These are phyloP conservation scores for Coregonus sp. DNA, from an alignment of 2,797 vertebrate genomes.

Conservation along the genomic window DNA sequence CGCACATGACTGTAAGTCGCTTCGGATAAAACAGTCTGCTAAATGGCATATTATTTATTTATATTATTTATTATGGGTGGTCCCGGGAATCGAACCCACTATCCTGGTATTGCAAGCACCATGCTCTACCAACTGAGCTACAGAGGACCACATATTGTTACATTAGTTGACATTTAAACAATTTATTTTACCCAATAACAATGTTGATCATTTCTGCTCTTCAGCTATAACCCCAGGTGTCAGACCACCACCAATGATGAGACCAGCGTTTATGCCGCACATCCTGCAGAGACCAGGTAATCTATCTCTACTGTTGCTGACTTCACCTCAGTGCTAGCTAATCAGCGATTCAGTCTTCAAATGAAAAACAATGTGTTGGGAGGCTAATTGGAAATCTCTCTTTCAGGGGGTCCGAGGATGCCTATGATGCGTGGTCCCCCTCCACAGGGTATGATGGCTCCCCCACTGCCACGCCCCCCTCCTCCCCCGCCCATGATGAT, in stretches of 20 bases:
- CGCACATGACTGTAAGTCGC: too few relatives aligned
- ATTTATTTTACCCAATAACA: not conserved
- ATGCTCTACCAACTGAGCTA: too few relatives aligned
- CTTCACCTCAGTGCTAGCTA: not conserved
- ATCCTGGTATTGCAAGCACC: too few relatives aligned
- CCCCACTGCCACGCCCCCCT: conserved; percentile 84
- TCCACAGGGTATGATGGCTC: conserved; percentile 79
- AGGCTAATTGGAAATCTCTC: conserved; percentile 21
- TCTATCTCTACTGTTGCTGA: not conserved
- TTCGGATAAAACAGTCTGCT: too few relatives aligned
- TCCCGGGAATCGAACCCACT: too few relatives aligned
- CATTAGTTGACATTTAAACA: not conserved
- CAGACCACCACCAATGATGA: conserved; percentile 81
- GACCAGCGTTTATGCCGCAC: conserved; percentile 89
- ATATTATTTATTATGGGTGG: too few relatives aligned
- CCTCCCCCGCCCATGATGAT: conserved; percentile 89
- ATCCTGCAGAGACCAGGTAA: conserved; percentile 89
- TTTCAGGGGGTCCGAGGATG: conserved; percentile 76
- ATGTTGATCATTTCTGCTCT: not conserved
- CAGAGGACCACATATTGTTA: not conserved
- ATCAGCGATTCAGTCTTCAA: not conserved
- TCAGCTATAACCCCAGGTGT: conserved; percentile 72
- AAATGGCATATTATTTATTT: too few relatives aligned
- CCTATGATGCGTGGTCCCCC: conserved; percentile 83
- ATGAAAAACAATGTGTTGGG: not conserved